Evolutionary conservation across 2,888 invertebrate genomes (phyloP).

Genomic region (Sympetrum striolatum): DNA sequence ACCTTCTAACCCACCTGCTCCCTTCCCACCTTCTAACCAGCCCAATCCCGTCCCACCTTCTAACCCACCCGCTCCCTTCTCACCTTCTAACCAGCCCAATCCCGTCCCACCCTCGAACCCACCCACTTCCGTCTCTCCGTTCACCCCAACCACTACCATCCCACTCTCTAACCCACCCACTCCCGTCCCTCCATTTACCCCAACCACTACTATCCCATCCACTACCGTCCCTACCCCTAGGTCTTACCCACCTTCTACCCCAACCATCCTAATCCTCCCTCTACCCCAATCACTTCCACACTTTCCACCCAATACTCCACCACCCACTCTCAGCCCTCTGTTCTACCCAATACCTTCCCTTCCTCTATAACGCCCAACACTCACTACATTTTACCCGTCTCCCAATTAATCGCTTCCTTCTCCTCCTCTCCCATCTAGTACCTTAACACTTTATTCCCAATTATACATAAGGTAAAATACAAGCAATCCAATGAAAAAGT

Average conservation of each 20-base stretch:
- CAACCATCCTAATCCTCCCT: background rate
- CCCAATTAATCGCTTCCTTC: background rate
- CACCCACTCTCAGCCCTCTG: background rate
- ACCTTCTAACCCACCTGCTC: background rate
- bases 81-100: too few relatives aligned
- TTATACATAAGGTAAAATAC: too few relatives aligned
- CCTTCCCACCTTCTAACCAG: background rate
- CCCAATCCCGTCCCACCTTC: background rate
- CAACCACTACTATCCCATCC: too few relatives aligned
- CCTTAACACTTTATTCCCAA: too few relatives aligned
- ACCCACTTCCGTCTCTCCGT: too few relatives aligned
- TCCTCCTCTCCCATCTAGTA: background rate
- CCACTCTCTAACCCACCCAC: too few relatives aligned
- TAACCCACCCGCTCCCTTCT: too few relatives aligned
- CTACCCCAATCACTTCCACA: background rate
- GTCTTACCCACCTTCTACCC: background rate
- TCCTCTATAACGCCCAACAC: background rate
- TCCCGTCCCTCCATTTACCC: too few relatives aligned
- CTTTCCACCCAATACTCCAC: background rate
- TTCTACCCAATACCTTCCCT: background rate
- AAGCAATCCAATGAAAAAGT: too few relatives aligned
- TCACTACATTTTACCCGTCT: background rate
- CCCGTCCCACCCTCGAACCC: too few relatives aligned
- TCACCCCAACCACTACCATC: too few relatives aligned
- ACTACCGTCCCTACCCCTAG: too few relatives aligned